Evolutionary conservation across 2,888 invertebrate genomes (phyloP), one percentile per base, ranked within the genome.

Genomic region (Thereva nobilitata): DNA sequence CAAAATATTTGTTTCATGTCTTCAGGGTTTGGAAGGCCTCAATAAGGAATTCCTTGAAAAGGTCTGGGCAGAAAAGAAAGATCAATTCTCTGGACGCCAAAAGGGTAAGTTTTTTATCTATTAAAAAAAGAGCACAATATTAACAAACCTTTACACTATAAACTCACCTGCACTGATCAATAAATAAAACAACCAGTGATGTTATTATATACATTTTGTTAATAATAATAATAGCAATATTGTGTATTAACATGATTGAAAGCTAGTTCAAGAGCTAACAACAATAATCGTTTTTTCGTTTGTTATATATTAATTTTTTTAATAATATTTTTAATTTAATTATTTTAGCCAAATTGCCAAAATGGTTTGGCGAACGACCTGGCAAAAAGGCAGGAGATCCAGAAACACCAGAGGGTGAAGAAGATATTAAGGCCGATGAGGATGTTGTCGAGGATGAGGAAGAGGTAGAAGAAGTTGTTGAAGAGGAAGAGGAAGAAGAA

Each of bases 301-400:
- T 40, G 37, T n/a, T n/a, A 7, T 41, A 10, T n/a, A 23, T 23
- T 23, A 23, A 23, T 7, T 37, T 54, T 49, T 59, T 8, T 59
- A 45, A 10, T 10, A 34, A 37, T n/a, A 37, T 38, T 12, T 35
- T 37, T 38, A 45, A 53, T 44, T n/a, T 34, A 1, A 6, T 34
- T 38, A 54, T 40, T 71, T 77, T 81, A 94, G 95, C 93, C 86
- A 90, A 91, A 86, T 85, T 95, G 83, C 94, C 94, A 76, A 95
- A 94, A 83, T 95, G 95, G 95, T 94, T 94, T 87, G 94, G 95
- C 76, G 95, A 95, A 84, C 87, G 94, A 83, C 94, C 94, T 74
- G 94, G 94, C 86, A 94, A 93, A 84, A 95, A 93, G 86, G 82
- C 89, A 82, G 93, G 91, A 73, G 94, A 92, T 73, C 88, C 89